A percentile compares a stretch with the other conserved stretches of the same genome.
Evolutionary conservation across 1,140 invertebrate species (phyloP).

Genomic region (Drosophila insularis): DNA sequence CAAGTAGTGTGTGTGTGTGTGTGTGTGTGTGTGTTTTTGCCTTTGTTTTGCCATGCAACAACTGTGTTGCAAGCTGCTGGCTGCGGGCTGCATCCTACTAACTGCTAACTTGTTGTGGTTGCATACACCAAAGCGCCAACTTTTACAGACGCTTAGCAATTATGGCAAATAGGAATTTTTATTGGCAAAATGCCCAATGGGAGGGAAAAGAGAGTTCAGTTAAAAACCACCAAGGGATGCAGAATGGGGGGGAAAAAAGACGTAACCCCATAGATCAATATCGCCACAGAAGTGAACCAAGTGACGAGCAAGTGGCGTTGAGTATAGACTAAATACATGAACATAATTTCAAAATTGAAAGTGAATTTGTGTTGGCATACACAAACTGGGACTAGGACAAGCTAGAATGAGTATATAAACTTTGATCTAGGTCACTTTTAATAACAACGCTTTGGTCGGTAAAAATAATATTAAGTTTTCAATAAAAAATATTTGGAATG

Average conservation of each 20-base stretch:
- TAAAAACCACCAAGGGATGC: background rate
- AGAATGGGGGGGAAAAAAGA: too few relatives aligned
- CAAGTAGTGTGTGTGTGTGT: background rate
- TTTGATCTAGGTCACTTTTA: background rate
- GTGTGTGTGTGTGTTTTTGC: background rate
- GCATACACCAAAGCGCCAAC: slow-evolving; percentile 46
- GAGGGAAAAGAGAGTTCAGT: background rate
- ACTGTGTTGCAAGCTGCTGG: slow-evolving; percentile 2
- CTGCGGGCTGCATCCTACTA: slow-evolving; percentile 17
- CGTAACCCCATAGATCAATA: slow-evolving; percentile 8
- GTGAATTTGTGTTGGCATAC: background rate
- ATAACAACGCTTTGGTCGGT: background rate
- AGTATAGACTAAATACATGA: background rate
- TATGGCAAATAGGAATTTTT: slow-evolving; percentile 63
- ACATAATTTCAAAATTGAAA: slow-evolving; percentile 8
- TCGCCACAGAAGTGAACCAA: background rate
- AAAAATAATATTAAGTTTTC: too few relatives aligned
- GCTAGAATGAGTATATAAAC: background rate
- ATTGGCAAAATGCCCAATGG: slow-evolving; percentile 37
- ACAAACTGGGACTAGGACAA: background rate
- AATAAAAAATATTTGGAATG: too few relatives aligned
- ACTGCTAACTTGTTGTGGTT: slow-evolving; percentile 59
- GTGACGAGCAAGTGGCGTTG: background rate
- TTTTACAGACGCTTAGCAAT: slow-evolving; percentile 74
- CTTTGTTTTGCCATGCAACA: slow-evolving; percentile 6